Base-by-base conservation (phyloP, 2,888 invertebrate species). In the Acanthacorydalis orientalis region DNA sequence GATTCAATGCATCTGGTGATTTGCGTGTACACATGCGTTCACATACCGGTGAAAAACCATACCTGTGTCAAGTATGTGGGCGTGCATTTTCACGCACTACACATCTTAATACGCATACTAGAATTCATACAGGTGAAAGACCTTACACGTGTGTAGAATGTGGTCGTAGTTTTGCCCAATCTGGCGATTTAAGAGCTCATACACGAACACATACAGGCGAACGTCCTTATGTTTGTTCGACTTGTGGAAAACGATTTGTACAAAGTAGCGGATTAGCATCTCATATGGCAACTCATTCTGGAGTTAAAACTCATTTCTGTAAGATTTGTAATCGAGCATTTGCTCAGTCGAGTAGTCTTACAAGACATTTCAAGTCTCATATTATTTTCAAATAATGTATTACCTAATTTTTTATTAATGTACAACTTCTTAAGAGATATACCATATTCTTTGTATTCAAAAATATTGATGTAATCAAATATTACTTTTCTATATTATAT, bases 271-370 rank as follows among this genome's bases (percentile, higher is more conserved):
- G 54, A 33, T 46, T 57, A 14, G 49, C 54, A 9, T 53, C 53
- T 7, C 57, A 57, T 41, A 56, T 56, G 56, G 51, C 50, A 31
- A 55, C 54, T 4, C 57, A 57, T 50, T 52, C 51, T 9, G 53
- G 49, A 6, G 48, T 48, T 31, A 54, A 53, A 35, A 40, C 50
- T 1, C 50, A 51, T 33, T 44, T 43, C 8, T 53, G 53, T 39
- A 23, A 41, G 8, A 33, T 52, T 16, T 53, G 53, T 42, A 43
- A 46, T 34, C 49, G 51, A 46, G 49, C 50, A 9, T 53, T 53
- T 41, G 46, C 49, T 7, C 52, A 52, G 35, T 15, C 48, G 1
- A 52, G 51, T 12, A 52, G 52, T 46, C 45, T 53, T 39, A 32
- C 43, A 7, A 41, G 53, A 35, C 50, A 50, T 44, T 34, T 47